These are phyloP conservation scores for Garrulus glandarius DNA, from an alignment of 2,797 vertebrate genomes.

Conservation along the genomic window DNA sequence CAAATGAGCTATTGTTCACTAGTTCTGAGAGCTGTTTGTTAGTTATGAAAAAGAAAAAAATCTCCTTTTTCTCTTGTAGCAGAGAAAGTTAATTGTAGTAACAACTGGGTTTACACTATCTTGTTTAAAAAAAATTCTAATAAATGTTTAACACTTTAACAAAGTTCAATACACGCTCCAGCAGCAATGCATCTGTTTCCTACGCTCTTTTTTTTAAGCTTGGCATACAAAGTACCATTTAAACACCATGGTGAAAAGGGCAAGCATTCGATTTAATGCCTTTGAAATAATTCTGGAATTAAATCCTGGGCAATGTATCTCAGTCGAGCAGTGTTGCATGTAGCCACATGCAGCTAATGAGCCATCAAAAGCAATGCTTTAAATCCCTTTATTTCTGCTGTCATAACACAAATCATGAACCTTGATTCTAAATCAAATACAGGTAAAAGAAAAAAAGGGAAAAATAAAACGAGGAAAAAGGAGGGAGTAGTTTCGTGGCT, in stretches of 20 bases:
- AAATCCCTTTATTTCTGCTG: slow-evolving; percentile 48
- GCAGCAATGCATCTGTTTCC: slow-evolving; percentile 24
- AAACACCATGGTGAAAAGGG: slow-evolving; percentile 51
- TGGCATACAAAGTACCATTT: slow-evolving; percentile 41
- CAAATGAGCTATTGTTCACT: neutral
- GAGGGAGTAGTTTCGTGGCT: neutral
- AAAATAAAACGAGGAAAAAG: neutral
- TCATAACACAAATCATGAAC: slow-evolving; percentile 12
- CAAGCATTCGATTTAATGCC: slow-evolving; percentile 31
- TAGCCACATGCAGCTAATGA: slow-evolving; percentile 36
- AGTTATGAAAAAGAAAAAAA: neutral
- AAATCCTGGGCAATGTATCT: slow-evolving; percentile 36
- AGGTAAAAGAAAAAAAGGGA: neutral
- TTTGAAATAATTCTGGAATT: slow-evolving; percentile 65
- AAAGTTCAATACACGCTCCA: neutral
- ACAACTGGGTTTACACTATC: neutral
- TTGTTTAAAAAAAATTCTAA: slow-evolving; percentile 5
- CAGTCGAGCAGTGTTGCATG: slow-evolving; percentile 21
- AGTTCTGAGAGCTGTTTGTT: neutral
- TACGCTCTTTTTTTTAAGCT: slow-evolving; percentile 8
- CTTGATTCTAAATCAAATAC: slow-evolving; percentile 43
- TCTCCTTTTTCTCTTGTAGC: neutral
- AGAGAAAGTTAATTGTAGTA: slow-evolving; percentile 3
- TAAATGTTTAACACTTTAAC: slow-evolving; percentile 43
- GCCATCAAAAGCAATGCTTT: slow-evolving; percentile 28